phyloP scores from a whole-genome alignment of 2,888 invertebrate genomes.

The Mesorhabditis belari region DNA sequence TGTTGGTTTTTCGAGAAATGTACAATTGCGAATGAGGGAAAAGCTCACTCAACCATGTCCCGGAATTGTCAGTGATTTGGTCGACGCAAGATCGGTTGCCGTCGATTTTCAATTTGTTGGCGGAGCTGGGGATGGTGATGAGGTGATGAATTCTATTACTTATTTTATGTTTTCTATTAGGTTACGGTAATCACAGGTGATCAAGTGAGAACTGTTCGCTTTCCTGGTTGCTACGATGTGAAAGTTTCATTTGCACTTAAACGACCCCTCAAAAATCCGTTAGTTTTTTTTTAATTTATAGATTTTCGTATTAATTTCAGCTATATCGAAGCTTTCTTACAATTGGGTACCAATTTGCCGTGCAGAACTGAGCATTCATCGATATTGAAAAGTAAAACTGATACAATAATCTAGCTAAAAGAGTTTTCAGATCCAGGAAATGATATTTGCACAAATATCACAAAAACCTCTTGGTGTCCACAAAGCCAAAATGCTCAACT shows the following conservation, averaged over 20 bases:
- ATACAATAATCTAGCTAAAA: not conserved
- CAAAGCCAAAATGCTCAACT: slow-evolving; percentile 31
- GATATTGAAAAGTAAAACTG: slow-evolving; percentile 1
- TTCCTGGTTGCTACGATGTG: slow-evolving; percentile 42
- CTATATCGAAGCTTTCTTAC: slow-evolving; percentile 42
- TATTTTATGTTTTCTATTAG: not conserved
- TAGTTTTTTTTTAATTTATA: not conserved
- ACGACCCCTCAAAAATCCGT: slow-evolving; percentile 32
- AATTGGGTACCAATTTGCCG: slow-evolving; percentile 39
- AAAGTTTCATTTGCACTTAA: slow-evolving; percentile 34
- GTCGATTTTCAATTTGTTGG: not conserved
- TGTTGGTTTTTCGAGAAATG: slow-evolving; percentile 4
- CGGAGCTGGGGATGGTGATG: slow-evolving; percentile 1
- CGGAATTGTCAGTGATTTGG: not conserved
- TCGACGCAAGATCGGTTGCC: not conserved
- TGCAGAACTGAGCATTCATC: slow-evolving; percentile 17
- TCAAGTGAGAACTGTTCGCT: slow-evolving; percentile 22
- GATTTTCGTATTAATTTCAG: slow-evolving; percentile 4
- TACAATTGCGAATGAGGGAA: slow-evolving; percentile 24
- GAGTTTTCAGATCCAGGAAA: slow-evolving; percentile 8
- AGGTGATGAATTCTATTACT: not conserved
- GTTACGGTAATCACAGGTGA: slow-evolving; percentile 23
- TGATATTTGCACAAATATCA: slow-evolving; percentile 40
- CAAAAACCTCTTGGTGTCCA: slow-evolving; percentile 36
- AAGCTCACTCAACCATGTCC: slow-evolving; percentile 31